Conservation (phyloP, 2,797 vertebrate genomes). For the Cyprinodon diabolis region DNA sequence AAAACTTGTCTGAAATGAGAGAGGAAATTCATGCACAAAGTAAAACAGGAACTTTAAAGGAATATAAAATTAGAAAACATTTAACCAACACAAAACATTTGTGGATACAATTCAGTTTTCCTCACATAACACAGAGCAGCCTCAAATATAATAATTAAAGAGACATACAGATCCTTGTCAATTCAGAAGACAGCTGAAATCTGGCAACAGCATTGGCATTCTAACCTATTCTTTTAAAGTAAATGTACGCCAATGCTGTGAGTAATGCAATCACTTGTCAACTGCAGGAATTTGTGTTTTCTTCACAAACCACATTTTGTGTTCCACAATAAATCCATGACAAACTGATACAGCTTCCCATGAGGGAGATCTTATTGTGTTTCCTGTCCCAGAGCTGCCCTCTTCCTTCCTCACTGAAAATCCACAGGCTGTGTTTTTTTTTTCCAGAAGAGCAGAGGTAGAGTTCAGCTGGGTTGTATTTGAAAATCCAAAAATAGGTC, state of each 20-base stretch:
- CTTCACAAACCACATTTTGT: conserved; percentile 52
- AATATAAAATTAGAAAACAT: too few species aligned
- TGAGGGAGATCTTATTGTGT: conserved; percentile 63
- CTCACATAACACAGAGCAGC: too few species aligned
- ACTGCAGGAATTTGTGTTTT: conserved; percentile 36
- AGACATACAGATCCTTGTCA: too few species aligned
- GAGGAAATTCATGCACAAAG: too few species aligned
- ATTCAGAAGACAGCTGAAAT: too few species aligned
- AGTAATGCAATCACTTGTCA: conserved; percentile 35
- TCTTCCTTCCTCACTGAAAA: conserved; percentile 65
- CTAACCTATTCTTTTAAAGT: not conserved
- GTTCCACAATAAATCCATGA: conserved; percentile 61
- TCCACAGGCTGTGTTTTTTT: conserved; percentile 42
- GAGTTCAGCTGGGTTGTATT: conserved; percentile 41
- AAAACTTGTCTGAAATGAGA: too few species aligned
- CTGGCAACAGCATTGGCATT: too few species aligned
- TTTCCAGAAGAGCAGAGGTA: conserved; percentile 42
- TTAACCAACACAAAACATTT: too few species aligned
- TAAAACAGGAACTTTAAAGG: too few species aligned
- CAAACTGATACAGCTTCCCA: conserved; percentile 62
- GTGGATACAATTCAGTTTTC: too few species aligned
- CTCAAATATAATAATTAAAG: too few species aligned
- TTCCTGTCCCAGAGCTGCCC: conserved; percentile 73
- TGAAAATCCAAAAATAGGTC: conserved; percentile 55
- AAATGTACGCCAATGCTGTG: conserved; percentile 23